Evolutionary conservation across 1,140 invertebrate species (phyloP).

Genomic region (Anastrepha ludens): DNA sequence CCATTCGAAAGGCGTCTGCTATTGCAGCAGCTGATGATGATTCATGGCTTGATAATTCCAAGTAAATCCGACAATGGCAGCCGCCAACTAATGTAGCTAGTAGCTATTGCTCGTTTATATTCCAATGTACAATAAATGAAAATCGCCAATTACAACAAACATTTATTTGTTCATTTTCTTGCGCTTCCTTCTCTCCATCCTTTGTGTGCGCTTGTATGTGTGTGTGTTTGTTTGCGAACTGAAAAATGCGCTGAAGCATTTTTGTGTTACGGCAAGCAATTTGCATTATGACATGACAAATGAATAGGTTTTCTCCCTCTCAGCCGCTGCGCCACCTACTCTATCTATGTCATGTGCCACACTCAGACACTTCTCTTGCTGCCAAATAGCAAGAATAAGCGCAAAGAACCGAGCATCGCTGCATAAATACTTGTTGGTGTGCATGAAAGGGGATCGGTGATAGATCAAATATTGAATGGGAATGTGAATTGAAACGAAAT

Average conservation of each 20-base stretch:
- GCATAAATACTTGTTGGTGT: not conserved
- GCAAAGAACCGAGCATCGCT: not conserved
- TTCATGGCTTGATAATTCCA: conserved; percentile 7
- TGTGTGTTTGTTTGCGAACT: not conserved
- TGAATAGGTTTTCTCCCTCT: not conserved
- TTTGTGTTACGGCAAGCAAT: not conserved
- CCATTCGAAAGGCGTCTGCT: not conserved
- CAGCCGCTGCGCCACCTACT: not conserved
- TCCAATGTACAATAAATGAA: not conserved
- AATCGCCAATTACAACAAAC: not conserved
- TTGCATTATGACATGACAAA: conserved; percentile 26
- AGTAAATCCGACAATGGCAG: not conserved
- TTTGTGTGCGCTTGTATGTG: not conserved
- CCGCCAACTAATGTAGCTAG: not conserved
- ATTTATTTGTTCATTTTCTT: not conserved
- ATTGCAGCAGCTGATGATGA: conserved; percentile 32
- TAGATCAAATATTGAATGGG: not conserved
- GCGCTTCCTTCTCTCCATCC: not conserved
- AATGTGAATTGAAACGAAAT: not conserved
- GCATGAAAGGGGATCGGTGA: not conserved
- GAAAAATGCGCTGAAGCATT: not conserved
- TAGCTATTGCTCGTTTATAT: not conserved
- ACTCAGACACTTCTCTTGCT: not conserved
- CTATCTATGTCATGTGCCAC: not conserved
- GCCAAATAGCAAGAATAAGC: not conserved